Evolutionary conservation across 2,797 vertebrate genomes (phyloP), one percentile per base, ranked within the genome.

Genomic region (Helarctos malayanus): DNA sequence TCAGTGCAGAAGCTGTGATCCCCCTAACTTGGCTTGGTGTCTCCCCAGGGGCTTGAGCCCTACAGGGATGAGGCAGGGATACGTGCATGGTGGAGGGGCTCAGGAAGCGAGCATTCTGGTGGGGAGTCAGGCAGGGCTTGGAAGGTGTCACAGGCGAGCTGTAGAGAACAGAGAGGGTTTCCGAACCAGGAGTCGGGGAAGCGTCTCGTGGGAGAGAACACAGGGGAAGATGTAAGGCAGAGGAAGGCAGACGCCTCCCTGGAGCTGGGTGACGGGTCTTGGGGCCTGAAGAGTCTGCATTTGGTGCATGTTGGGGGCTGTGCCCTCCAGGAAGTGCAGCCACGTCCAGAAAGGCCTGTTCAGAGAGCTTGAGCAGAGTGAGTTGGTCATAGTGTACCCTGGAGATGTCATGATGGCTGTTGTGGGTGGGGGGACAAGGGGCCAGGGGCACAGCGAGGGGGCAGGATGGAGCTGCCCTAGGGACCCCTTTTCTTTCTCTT

Each of bases 31-130:
- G 19, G 35, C n/a, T 47, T 75, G 18, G 12, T 13, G 35, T 23
- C 8, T 25, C 14, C 25, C 38, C 3, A 3, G 1, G 15, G 61
- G 38, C 83, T 63, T 14, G 12, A 27, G 8, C 12, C 29, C 32
- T 27, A 6, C 35, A 23, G 1, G 52, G 54, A 41, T 49, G 52
- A 54, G 32, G 25, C 8, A 75, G 15, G 68, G 29, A 38, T 2
- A 29, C 27, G 18, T 19, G 16, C 0, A 6, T 25, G 0, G 5
- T 35, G 18, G 65, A 89, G 38, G n/a, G 25, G 29, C 18, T 11
- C 25, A 1, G 32, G 29, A 63, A 52, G 59, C 1, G 2, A 27
- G 7, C 0, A 0, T 56, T 27, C 4, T 0, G 0, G 7, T 0
- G 3, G 83, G 8, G 15, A 61, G 23, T 7, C 7, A 4, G 29